Evolutionary conservation across 2,113 vertebrate genomes (phyloP).

Genomic region (Ardeotis arabs): DNA sequence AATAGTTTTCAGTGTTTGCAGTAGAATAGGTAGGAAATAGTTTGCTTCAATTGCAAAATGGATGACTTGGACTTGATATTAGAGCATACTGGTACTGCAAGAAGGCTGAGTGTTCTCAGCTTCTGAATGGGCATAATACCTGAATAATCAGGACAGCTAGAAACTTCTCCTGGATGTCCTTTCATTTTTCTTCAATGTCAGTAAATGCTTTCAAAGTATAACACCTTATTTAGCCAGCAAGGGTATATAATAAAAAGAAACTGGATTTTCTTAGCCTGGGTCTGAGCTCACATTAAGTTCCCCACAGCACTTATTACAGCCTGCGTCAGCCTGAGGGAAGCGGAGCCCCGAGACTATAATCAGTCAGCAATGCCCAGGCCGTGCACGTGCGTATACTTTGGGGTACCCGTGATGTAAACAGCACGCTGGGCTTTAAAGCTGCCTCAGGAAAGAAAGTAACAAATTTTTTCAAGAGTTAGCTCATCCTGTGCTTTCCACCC

Average conservation of each 20-base stretch:
- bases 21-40: neutral
- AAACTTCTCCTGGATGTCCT: neutral
- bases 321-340: neutral
- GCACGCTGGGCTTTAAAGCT: neutral
- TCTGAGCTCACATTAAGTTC: neutral
- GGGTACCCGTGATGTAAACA: neutral
- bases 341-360: neutral
- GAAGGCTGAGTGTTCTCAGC: neutral
- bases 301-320: neutral
- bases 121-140: neutral
- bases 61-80: neutral
- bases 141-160: neutral
- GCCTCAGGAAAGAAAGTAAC: neutral
- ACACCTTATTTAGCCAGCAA: neutral
- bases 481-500: neutral
- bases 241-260: neutral
- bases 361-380: neutral
- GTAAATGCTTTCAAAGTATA: neutral
- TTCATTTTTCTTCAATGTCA: neutral
- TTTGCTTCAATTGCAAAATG: neutral
- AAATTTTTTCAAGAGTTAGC: neutral
- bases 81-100: neutral
- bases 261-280: neutral
- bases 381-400: neutral
- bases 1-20: neutral